Evolutionary conservation across 2,113 vertebrate species (phyloP), one percentile per base, ranked within the genome.

Genomic region (Canis aureus): DNA sequence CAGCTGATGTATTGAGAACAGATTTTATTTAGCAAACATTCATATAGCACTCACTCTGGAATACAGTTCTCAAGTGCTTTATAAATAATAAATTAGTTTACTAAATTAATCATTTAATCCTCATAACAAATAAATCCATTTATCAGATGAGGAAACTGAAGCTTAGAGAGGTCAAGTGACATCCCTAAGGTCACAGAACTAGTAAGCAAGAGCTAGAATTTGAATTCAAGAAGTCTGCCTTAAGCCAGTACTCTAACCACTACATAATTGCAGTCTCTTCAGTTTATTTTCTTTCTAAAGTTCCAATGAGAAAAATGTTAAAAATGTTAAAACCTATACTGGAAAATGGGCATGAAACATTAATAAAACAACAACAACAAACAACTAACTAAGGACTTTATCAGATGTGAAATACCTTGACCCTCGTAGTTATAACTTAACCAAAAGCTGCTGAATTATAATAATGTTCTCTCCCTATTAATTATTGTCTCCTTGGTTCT

Each of bases 21-120:
- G 27, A 80, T 69, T 80, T 93, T 89, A 94, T 88, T 96, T 93
- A 91, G 55, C 57, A 97, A 55, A 87, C 35, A 76, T 78, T 95
- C 23, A 22, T 20, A 32, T 64, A 66, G 51, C 43, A 7, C n/a
- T 88, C 69, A 69, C 23, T 94, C 5, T 84, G 23, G 53, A 32
- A 74, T 67, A 38, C 67, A 80, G 74, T 32, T 84, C 38, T 81
- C 90, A 64, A 86, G 15, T 87, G 11, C 49, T 90, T 87, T 87
- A n/a, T 87, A 74, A 94, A 60, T 10, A 51, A 29, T 88, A 80
- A 76, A 25, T 88, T 89, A 59, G 51, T 78, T 76, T 60, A 73
- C 25, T 90, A 74, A 82, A 82, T 71, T 85, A 62, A 43, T 78
- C 53, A 73, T 66, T 89, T 92, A 86, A 74, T 86, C 32, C 19